Evolutionary conservation across 2,888 invertebrate genomes (phyloP).

Genomic region (Acrobasis suavella): DNA sequence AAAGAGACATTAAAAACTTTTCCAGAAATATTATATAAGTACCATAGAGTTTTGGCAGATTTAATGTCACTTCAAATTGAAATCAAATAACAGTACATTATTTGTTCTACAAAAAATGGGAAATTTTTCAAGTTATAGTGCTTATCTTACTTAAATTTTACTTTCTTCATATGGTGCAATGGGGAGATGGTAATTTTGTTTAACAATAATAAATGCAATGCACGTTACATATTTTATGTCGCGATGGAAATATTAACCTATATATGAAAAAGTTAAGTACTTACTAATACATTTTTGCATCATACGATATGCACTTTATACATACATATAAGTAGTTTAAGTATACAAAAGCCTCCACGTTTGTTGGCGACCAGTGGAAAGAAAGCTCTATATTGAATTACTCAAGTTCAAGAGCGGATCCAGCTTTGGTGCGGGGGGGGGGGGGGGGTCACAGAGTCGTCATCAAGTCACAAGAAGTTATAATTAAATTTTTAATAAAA

Average conservation of each 20-base stretch:
- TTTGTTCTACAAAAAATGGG: constrained; percentile 34
- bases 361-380: no score
- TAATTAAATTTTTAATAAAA: no score
- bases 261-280: constrained; percentile 4
- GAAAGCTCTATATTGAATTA: no score
- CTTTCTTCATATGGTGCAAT: constrained; percentile 32
- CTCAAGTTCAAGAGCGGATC: no score
- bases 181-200: constrained; percentile 38
- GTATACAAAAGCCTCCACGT: not conserved
- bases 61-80: constrained; percentile 16
- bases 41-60: constrained; percentile 14
- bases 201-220: constrained; percentile 5
- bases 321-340: not conserved
- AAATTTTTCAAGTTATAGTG: constrained; percentile 37
- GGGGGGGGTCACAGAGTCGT: no score
- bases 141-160: constrained; percentile 23
- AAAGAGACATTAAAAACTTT: no score
- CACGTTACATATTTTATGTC: constrained; percentile 2
- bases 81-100: constrained; percentile 6
- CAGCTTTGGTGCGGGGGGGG: no score
- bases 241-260: constrained; percentile 16
- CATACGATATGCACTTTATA: not conserved
- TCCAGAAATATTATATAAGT: no score
- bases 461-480: no score
- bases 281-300: not conserved